Conservation (phyloP, 2,113 vertebrate genomes). For the Heterotilapia buettikoferi region DNA sequence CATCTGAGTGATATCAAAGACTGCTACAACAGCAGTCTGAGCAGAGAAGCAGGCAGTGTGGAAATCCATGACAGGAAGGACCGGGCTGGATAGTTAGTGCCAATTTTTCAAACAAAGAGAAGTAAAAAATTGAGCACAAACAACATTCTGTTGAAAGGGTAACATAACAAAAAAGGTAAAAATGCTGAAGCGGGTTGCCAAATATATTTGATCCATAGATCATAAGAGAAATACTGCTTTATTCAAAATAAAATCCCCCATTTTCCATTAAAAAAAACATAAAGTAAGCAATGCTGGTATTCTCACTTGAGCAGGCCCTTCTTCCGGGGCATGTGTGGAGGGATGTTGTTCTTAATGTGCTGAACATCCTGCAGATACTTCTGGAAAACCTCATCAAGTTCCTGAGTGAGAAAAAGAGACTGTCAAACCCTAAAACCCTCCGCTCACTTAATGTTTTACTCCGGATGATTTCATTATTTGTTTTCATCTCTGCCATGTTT, state of each 20-base stretch:
- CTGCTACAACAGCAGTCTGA: neutral
- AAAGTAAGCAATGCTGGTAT: neutral
- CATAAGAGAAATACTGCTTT: neutral
- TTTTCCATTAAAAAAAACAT: neutral
- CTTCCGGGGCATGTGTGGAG: conserved; percentile 61
- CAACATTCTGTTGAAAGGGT: neutral
- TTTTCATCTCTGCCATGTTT: neutral
- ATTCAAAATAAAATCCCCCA: neutral
- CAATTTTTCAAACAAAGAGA: neutral
- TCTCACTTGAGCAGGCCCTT: conserved; percentile 38
- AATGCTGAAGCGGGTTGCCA: neutral
- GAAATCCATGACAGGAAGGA: neutral
- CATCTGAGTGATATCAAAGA: neutral
- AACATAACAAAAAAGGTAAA: neutral
- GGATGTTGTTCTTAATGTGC: conserved; percentile 66
- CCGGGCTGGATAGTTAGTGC: neutral
- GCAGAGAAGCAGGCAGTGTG: neutral
- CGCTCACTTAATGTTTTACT: neutral
- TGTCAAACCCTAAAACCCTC: neutral
- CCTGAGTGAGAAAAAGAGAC: conserved; percentile 43
- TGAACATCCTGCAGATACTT: conserved; percentile 35
- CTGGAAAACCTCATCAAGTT: conserved; percentile 43
- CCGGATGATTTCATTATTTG: neutral
- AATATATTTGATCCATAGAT: neutral
- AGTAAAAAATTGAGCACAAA: neutral